Conservation (phyloP, 2,888 invertebrate genomes). For the Protonemura montana region DNA sequence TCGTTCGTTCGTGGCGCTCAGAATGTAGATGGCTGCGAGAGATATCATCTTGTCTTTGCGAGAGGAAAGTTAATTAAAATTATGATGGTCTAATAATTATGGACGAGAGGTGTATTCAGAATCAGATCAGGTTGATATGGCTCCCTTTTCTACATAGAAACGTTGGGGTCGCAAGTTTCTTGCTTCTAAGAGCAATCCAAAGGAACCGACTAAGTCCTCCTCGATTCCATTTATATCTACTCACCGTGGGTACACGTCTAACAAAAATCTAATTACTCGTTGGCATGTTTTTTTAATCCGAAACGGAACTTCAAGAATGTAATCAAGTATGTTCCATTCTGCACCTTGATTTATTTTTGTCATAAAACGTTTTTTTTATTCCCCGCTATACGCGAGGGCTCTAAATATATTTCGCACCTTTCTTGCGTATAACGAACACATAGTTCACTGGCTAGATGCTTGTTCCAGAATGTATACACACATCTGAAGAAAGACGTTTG, state of each 20-base stretch:
- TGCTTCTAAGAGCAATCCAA: neutral
- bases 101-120: neutral
- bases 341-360: constrained; percentile 19
- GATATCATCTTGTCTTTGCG: constrained; percentile 24
- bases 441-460: neutral
- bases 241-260: neutral
- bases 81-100: constrained; percentile 17
- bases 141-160: neutral
- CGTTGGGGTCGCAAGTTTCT: neutral
- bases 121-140: neutral
- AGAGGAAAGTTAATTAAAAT: constrained; percentile 36
- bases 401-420: constrained; percentile 13
- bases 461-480: constrained; percentile 16
- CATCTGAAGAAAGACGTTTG: constrained; percentile 16
- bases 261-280: neutral
- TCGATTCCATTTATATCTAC: neutral
- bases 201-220: neutral
- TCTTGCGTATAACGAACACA: constrained; percentile 16
- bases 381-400: neutral
- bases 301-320: neutral
- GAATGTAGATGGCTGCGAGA: neutral
- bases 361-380: constrained; percentile 27
- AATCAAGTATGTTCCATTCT: neutral
- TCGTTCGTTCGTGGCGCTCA: neutral
- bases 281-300: neutral